A percentile compares a stretch with the other conserved stretches of the same genome.
Conservation (phyloP, 2,113 vertebrate genomes). For the Dendrocopos noguchii region DNA sequence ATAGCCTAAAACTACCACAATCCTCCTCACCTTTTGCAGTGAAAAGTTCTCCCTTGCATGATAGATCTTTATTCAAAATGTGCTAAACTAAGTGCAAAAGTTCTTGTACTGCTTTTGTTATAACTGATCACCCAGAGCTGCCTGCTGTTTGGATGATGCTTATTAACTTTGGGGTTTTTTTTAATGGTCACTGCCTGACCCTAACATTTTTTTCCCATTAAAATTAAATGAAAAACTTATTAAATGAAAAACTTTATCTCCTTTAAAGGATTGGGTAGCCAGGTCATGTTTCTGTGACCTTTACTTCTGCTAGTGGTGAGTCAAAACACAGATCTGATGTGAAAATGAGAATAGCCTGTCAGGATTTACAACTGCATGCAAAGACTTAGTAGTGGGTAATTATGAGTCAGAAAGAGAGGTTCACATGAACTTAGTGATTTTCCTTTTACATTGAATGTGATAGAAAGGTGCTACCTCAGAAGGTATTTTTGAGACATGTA, state of each 20-base stretch:
- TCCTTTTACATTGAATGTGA: neutral
- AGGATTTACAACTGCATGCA: neutral
- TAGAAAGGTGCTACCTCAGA: neutral
- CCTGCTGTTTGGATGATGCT: neutral
- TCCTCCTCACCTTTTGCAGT: neutral
- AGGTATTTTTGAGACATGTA: neutral
- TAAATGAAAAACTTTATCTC: neutral
- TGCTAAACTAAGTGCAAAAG: neutral
- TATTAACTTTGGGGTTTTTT: neutral
- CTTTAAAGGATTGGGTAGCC: neutral
- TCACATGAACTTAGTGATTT: neutral
- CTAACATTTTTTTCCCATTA: neutral
- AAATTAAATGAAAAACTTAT: neutral
- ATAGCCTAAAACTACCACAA: too few species aligned
- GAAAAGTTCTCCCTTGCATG: neutral
- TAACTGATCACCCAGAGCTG: neutral
- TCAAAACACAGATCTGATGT: slow-evolving; percentile 23
- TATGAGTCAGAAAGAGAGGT: slow-evolving; percentile 30
- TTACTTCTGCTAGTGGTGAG: slow-evolving; percentile 27
- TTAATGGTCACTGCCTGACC: neutral
- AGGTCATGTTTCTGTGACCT: neutral
- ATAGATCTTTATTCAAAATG: neutral
- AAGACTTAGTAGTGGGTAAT: neutral
- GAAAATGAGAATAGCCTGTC: slow-evolving; percentile 36
- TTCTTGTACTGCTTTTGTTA: neutral